Evolutionary conservation across 2,888 invertebrate genomes (phyloP), one percentile per base, ranked within the genome.

Genomic region (Gryllus longicercus): DNA sequence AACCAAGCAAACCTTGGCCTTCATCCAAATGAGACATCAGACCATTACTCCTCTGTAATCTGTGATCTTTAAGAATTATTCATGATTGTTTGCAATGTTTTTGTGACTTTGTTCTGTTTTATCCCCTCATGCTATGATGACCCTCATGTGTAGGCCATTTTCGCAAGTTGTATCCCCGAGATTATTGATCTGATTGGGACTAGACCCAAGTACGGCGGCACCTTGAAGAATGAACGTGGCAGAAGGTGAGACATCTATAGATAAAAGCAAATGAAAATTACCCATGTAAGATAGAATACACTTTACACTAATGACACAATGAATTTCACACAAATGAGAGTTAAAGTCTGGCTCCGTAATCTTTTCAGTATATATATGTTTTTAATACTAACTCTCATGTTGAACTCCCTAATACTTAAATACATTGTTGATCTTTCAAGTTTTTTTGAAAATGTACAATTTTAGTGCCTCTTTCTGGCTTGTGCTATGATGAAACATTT

Each of bases 81-180:
- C 75, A 75, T 75, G 25, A 76, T 79, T 79, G 76, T 76, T 79
- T 79, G 79, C 75, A 81, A 78, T 82, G 82, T 82, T 82, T 79
- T 80, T 83, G 82, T 83, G 83, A 83, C 82, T 82, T 81, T 83
- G 78, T 82, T 83, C 80, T 83, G 82, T 82, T 80, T 81, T 81
- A 74, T 79, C 79, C 81, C 81, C 76, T 86, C 85, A 87, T 86
- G 86, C 86, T 75, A 78, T 86, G 85, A 86, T 85, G 86, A 86
- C 82, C 80, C 82, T 81, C 82, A 82, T 82, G 86, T 87, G 85
- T 90, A 98, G 98, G 99, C 99, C 93, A 98, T 99, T 94, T 99
- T 99, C 95, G 99, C 99, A 92, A 98, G 97, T 94, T 98, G 98
- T 94, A 98, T 99, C 92, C 99, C 99, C 90, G 99, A 99, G 95